These are phyloP conservation scores for Pionites leucogaster DNA, from an alignment of 2,113 vertebrate genomes.

Conservation along the genomic window DNA sequence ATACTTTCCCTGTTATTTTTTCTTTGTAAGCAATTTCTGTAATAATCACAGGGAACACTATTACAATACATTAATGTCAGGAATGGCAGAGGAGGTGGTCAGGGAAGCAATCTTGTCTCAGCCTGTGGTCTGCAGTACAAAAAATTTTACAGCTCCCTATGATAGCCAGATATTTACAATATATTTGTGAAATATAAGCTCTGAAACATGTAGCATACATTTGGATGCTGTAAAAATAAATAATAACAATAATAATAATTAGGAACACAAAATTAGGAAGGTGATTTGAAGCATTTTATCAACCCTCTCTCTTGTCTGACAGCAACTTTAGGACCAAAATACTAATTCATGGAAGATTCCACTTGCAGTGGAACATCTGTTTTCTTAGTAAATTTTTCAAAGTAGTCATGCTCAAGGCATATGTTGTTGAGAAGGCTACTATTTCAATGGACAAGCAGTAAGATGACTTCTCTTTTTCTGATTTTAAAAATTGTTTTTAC, in stretches of 20 bases:
- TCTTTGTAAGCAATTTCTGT: neutral
- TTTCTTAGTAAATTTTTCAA: neutral
- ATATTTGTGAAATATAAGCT: neutral
- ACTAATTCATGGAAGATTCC: neutral
- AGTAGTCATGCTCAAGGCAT: neutral
- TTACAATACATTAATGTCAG: neutral
- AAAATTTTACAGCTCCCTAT: neutral
- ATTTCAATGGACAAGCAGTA: neutral
- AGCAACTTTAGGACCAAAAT: neutral
- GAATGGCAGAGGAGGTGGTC: neutral
- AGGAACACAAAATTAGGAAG: neutral
- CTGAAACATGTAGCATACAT: neutral
- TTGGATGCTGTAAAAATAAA: neutral
- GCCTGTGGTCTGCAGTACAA: neutral
- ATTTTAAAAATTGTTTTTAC: neutral
- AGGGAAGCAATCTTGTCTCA: neutral
- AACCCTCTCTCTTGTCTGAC: neutral
- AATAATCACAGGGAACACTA: neutral
- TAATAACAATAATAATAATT: neutral
- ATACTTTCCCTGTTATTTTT: neutral
- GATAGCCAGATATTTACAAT: neutral
- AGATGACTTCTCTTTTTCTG: neutral
- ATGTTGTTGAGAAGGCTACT: neutral
- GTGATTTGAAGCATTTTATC: neutral
- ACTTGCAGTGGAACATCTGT: neutral